These are phyloP conservation scores for Cynaeus angustus DNA, from an alignment of 2,888 invertebrate species.

Conservation along the genomic window DNA sequence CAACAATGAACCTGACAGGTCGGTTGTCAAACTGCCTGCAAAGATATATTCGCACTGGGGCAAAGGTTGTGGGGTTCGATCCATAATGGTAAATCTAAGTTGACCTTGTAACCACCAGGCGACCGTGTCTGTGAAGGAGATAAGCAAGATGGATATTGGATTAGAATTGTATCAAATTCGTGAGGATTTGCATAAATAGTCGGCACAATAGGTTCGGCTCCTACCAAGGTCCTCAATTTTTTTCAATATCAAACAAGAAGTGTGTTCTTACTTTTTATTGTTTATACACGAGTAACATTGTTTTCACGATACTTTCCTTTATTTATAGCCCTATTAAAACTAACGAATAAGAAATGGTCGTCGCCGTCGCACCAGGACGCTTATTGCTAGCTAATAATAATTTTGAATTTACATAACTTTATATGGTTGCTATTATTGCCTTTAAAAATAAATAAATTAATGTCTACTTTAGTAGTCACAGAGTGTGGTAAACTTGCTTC, in stretches of 20 bases:
- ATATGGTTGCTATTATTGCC: background rate
- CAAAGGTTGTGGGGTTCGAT: conserved; percentile 40
- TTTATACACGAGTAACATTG: background rate
- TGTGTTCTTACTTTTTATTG: too few relatives aligned
- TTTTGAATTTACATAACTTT: conserved; percentile 19
- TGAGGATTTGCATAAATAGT: conserved; percentile 31
- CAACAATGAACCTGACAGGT: conserved; percentile 44
- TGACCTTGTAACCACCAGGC: conserved; percentile 41
- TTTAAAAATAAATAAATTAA: background rate
- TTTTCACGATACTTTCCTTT: background rate
- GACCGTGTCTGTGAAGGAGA: conserved; percentile 26
- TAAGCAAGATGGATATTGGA: conserved; percentile 40
- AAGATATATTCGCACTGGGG: conserved; percentile 40
- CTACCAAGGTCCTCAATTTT: background rate
- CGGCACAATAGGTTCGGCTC: background rate
- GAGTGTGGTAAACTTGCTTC: too few relatives aligned
- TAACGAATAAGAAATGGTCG: background rate
- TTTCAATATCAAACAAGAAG: too few relatives aligned
- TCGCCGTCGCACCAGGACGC: background rate
- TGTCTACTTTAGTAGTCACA: background rate
- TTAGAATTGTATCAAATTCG: conserved; percentile 36
- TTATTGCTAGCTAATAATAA: background rate
- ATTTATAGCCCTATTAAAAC: background rate
- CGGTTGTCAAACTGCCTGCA: conserved; percentile 41
- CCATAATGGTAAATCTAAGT: conserved; percentile 44